A percentile compares a stretch with the other conserved stretches of the same genome.
These are phyloP conservation scores for Mythimna lalbum DNA, from an alignment of 2,888 invertebrate species.

Conservation along the genomic window DNA sequence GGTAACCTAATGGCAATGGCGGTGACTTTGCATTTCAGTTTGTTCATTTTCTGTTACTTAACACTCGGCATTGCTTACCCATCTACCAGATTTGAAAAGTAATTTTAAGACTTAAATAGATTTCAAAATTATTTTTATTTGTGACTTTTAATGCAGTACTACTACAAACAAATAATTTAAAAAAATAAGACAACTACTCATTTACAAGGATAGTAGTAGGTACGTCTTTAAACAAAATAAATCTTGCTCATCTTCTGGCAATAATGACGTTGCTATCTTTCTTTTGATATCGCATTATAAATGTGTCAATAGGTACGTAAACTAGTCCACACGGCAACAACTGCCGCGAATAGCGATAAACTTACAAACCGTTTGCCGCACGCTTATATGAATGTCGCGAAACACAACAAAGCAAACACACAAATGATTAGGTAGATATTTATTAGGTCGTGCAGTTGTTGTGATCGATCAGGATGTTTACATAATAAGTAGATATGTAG, in stretches of 20 bases:
- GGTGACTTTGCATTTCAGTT: too few relatives aligned
- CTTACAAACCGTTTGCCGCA: conserved; percentile 4
- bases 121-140: too few relatives aligned
- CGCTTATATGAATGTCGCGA: background rate
- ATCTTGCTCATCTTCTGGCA: conserved; percentile 15
- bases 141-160: too few relatives aligned
- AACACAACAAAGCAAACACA: conserved; percentile 9
- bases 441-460: conserved; percentile 11
- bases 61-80: too few relatives aligned
- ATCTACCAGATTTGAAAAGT: too few relatives aligned
- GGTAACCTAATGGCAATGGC: too few relatives aligned
- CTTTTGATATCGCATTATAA: conserved; percentile 1
- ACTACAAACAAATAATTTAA: too few relatives aligned
- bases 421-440: background rate
- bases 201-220: too few relatives aligned
- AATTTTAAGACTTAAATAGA: too few relatives aligned
- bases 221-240: background rate
- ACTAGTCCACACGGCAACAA: conserved; percentile 28
- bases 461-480: conserved; percentile 26
- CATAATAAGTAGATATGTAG: background rate
- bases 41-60: too few relatives aligned
- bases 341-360: conserved; percentile 22
- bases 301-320: background rate
- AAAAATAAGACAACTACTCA: too few relatives aligned
- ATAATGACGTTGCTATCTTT: conserved; percentile 21